Evolutionary conservation across 2,888 invertebrate species (phyloP), one percentile per base, ranked within the genome.

Genomic region (Drosophila macrospina): DNA sequence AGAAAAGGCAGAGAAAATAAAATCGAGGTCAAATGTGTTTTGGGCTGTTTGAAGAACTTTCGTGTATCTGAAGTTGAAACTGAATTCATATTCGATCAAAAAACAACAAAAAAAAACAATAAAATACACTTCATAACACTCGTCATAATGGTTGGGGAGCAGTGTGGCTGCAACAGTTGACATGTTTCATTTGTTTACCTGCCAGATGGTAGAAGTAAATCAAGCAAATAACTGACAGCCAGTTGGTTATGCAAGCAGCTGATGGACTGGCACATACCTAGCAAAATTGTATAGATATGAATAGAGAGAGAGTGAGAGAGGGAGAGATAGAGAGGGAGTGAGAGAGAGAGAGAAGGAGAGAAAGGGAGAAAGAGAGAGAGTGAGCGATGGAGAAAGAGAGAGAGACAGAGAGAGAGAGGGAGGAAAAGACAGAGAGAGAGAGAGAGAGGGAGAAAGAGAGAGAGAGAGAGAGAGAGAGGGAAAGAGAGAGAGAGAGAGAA

Each of bases 11-110:
- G 20, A 48, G 48, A 20, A 72, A 37, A 57, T 24, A 51, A 69
- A 78, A 75, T 20, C 57, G 78, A 75, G 78, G 78, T 78, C 78
- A 78, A 28, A 5, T 16, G 30, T 26, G 34, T 51, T 51, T 61
- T 64, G 34, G 57, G 50, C 20, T 20, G 51, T 48, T 69, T 36
- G 51, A 39, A 50, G 36, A 74, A 61, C 63, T 74, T 74, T 74
- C 16, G 13, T 20, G 42, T 20, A 13, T 41, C 3, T 36, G 41
- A 30, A 34, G n/a, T 42, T 24, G 26, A 30, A 34, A 7, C 32
- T 4, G 42, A 20, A 37, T 51, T 66, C 42, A 41, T 60, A 52
- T 57, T 70, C 59, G 64, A 66, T 65, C 60, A 71, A 64, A 71
- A 20, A n/a, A n/a, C n/a, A n/a, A n/a, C n/a, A n/a, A n/a, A n/a